Evolutionary conservation across 2,113 vertebrate species (phyloP), one percentile per base, ranked within the genome.

Genomic region (Elgaria multicarinata): DNA sequence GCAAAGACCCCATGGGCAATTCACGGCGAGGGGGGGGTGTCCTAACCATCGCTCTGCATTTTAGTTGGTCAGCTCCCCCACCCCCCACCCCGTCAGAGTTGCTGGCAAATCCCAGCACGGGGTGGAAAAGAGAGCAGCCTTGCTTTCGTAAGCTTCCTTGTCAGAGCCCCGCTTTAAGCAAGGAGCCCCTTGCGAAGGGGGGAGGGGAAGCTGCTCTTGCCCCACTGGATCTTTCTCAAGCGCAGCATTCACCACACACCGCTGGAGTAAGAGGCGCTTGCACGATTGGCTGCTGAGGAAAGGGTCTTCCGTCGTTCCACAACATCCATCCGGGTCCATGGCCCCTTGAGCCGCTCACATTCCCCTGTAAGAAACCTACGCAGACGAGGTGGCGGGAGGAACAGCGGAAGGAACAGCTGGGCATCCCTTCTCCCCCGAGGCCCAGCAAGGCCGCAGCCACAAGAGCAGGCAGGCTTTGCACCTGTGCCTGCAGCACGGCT

Each of bases 121-220:
- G 7, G 33, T 62, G 9, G 10, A 12, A 36, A 42, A 81, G 53
- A 76, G 39, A n/a, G 16, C 2, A 36, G 13, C 4, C 0, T 4
- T 33, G 26, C 16, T 53, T n/a, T n/a, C 0, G n/a, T 24, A 20
- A 9, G 33, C 1, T 26, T 36, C 26, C 14, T n/a, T 14, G 66
- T 8, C 26, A 16, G 24, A 58, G 58, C 28, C 1, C 4, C 76
- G 31, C 2, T 55, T n/a, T 55, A 18, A 31, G 33, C 0, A 80
- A 28, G 58, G 22, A 13, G 58, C 8, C 12, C 28, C 46, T 26
- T 78, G 76, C 13, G 5, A 78, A 5, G 94, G 69, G 97, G 95
- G 1, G 95, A 93, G 0, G 96, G 97, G 50, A 97, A 97, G 10
- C 96, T 96, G 6, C 97, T 97, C 66, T 24, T 1, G 62, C 55